phyloP scores from a whole-genome alignment of 2,888 invertebrate species.

The Andricus quercusramuli region DNA sequence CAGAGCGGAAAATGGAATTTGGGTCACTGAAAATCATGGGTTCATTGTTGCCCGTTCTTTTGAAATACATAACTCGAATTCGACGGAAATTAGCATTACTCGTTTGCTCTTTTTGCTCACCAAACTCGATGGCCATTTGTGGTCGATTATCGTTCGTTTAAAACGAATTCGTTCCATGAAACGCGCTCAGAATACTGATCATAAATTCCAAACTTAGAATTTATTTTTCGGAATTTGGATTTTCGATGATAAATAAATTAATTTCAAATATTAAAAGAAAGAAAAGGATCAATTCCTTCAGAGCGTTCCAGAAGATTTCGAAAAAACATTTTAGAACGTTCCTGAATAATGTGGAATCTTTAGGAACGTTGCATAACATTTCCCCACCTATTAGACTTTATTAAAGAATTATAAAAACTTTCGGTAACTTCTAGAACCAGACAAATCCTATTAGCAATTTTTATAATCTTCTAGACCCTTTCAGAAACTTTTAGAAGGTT shows the following conservation, averaged over 20 bases:
- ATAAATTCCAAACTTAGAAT: not conserved
- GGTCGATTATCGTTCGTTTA: slow-evolving; percentile 2
- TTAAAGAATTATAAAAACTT: too few species aligned
- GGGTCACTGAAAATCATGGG: slow-evolving; percentile 68
- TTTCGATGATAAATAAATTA: not conserved
- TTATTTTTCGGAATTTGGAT: not conserved
- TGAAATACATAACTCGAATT: slow-evolving; percentile 54
- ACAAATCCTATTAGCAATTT: too few species aligned
- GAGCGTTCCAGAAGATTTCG: too few species aligned
- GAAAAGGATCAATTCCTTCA: not conserved
- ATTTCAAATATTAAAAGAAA: not conserved
- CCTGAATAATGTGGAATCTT: too few species aligned
- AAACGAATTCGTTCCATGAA: not conserved
- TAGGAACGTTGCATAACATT: too few species aligned
- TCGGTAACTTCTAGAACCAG: too few species aligned
- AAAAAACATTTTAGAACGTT: too few species aligned
- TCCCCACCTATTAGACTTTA: too few species aligned
- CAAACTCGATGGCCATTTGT: slow-evolving; percentile 16
- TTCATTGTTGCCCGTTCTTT: slow-evolving; percentile 70
- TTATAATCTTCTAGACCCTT: too few species aligned
- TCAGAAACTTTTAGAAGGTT: not conserved
- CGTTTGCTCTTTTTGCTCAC: not conserved
- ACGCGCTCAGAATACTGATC: not conserved
- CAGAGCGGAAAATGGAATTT: slow-evolving; percentile 59
- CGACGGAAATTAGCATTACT: not conserved